Evolutionary conservation across 2,797 vertebrate species (phyloP), one percentile per base, ranked within the genome.

Genomic region (Anas capensis): DNA sequence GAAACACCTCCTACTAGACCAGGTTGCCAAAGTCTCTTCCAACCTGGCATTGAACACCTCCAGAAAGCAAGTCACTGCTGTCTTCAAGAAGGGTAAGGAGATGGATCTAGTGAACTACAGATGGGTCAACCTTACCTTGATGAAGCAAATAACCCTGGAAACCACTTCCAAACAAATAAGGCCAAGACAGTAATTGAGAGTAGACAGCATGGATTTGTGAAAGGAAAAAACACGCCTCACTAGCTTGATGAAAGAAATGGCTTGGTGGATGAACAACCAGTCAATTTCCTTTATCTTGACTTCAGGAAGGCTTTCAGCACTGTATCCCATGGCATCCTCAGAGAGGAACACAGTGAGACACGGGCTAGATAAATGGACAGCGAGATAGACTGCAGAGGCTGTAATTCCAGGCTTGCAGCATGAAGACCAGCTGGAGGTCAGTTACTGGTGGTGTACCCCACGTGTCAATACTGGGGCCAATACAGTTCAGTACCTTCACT

Each of bases 201-300:
- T 2, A 82, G 53, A 36, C 53, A 80, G 36, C 18, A 48, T 2
- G 8, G 36, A 66, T 53, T 73, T 44, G 44, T 11, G 10, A 38
- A 57, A 85, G 29, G 48, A 23, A 72, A 82, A 78, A 64, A 27
- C 23, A 71, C 1, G 6, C 36, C 53, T 80, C 49, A 44, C 17
- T 33, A 68, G 53, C 12, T 23, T 31, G 79, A 68, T 0, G 0
- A 80, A 87, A 38, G 6, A 1, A 81, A 27, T 44, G 23, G 14
- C 2, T 66, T 42, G 24, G 16, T 9, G 34, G 49, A 75, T 1
- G 38, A 19, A 7, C 0, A 0, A 73, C 33, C 34, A 53, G 36
- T 31, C 33, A 33, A 61, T 56, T 71, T 56, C 29, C 40, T 40
- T 62, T 66, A 75, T 34, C 20, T 72, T 53, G 31, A 77, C 60